A percentile compares a stretch with the other conserved stretches of the same genome.
These are phyloP conservation scores for Harpalus rubripes DNA, from an alignment of 2,888 invertebrate species.

Conservation along the genomic window DNA sequence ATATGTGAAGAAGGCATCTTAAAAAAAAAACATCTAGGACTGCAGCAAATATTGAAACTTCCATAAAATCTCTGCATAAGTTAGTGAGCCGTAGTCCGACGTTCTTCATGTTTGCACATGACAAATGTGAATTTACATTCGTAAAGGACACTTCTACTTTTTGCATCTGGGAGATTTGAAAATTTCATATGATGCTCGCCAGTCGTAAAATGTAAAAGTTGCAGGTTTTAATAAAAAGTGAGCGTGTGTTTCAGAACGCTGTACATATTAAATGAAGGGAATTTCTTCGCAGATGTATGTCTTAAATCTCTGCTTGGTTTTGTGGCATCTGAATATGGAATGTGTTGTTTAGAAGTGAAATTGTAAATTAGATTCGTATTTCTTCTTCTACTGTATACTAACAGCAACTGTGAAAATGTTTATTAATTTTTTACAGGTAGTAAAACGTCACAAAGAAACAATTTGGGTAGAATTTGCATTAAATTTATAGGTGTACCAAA, in stretches of 20 bases:
- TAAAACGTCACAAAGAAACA: constrained; percentile 2
- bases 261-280: constrained; percentile 45
- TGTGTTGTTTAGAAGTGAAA: constrained; percentile 26
- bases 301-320: constrained; percentile 37
- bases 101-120: constrained; percentile 57
- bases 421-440: background rate
- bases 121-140: constrained; percentile 63
- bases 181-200: constrained; percentile 50
- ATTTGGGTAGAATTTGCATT: background rate
- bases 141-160: constrained; percentile 55
- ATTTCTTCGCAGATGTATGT: constrained; percentile 39
- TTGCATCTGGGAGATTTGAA: constrained; percentile 54
- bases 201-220: constrained; percentile 55
- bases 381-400: constrained; percentile 8
- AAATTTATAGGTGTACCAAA: background rate
- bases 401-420: background rate
- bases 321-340: constrained; percentile 37
- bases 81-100: background rate
- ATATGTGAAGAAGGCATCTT: constrained; percentile 1
- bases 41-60: constrained; percentile 40
- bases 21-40: background rate
- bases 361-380: constrained; percentile 17
- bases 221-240: constrained; percentile 54
- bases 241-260: constrained; percentile 43
- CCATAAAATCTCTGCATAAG: constrained; percentile 20